These are phyloP conservation scores for Lacerta viridis DNA, from an alignment of 2,797 vertebrate genomes.

Conservation along the genomic window DNA sequence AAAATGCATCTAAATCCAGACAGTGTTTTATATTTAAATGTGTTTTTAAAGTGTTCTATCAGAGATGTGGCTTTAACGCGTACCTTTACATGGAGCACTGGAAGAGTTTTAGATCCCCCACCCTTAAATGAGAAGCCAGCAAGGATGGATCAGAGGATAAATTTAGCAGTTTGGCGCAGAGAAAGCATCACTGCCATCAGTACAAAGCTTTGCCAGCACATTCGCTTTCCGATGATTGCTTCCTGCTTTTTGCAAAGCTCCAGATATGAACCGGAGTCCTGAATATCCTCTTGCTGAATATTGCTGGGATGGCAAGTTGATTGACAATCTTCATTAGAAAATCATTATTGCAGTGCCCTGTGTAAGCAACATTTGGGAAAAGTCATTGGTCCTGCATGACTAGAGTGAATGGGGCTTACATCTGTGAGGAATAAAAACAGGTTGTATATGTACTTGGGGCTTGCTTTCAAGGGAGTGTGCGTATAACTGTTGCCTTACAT, in stretches of 20 bases:
- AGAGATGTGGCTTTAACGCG: conserved; percentile 44
- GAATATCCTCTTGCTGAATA: background rate
- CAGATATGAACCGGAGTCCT: conserved; percentile 6
- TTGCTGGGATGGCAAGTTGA: conserved; percentile 1
- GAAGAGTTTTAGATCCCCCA: background rate
- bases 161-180: background rate
- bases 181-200: background rate
- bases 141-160: background rate
- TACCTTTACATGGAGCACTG: conserved; percentile 43
- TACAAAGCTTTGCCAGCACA: background rate
- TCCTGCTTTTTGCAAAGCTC: conserved; percentile 17
- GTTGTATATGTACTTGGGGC: background rate
- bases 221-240: conserved; percentile 9
- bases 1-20: conserved; percentile 38
- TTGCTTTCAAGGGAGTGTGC: background rate
- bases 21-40: conserved; percentile 47
- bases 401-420: background rate
- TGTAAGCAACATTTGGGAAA: conserved; percentile 34
- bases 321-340: conserved; percentile 24
- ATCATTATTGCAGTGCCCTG: conserved; percentile 20
- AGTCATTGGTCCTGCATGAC: background rate
- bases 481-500: background rate
- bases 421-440: conserved; percentile 1
- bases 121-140: conserved; percentile 35
- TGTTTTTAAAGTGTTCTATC: conserved; percentile 32